Percentiles rank a stretch among this genome's conserved stretches.
phyloP scores from a whole-genome alignment of 1,140 invertebrate genomes.

The Lerema accius region DNA sequence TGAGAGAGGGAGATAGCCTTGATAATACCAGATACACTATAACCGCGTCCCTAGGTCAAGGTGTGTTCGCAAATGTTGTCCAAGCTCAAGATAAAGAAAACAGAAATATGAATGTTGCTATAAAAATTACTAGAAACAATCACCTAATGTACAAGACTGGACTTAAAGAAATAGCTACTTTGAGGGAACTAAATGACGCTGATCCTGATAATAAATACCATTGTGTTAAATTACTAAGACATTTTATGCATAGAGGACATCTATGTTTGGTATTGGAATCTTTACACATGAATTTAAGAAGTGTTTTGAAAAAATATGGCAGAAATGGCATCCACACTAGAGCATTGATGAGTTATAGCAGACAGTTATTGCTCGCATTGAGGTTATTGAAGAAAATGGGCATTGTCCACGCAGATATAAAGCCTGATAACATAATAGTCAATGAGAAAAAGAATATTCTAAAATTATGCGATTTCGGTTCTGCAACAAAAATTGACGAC shows the following conservation, averaged over 20 bases:
- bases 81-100: constrained; percentile 93
- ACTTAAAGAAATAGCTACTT: constrained; percentile 96
- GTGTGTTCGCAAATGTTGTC: constrained; percentile 99
- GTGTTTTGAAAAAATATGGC: constrained; percentile 98
- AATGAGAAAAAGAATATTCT: constrained; percentile 98
- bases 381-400: constrained; percentile 97
- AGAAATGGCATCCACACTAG: constrained; percentile 99
- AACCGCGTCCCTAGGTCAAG: constrained; percentile 98
- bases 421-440: constrained; percentile 99
- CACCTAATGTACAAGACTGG: constrained; percentile 99
- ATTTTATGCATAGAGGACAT: constrained; percentile 97
- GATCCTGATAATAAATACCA: constrained; percentile 99
- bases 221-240: constrained; percentile 94
- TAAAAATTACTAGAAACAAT: constrained; percentile 99
- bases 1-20: constrained; percentile 96
- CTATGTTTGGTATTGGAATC: constrained; percentile 99
- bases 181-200: constrained; percentile 96
- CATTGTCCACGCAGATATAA: constrained; percentile 99
- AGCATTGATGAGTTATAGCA: constrained; percentile 98
- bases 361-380: constrained; percentile 96
- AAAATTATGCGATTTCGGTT: constrained; percentile 99
- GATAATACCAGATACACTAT: constrained; percentile 94
- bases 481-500: constrained; percentile 96
- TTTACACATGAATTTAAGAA: constrained; percentile 95
- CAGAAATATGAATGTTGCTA: constrained; percentile 95